These are phyloP conservation scores for Macquaria australasica DNA, from an alignment of 2,113 vertebrate genomes.

Conservation along the genomic window DNA sequence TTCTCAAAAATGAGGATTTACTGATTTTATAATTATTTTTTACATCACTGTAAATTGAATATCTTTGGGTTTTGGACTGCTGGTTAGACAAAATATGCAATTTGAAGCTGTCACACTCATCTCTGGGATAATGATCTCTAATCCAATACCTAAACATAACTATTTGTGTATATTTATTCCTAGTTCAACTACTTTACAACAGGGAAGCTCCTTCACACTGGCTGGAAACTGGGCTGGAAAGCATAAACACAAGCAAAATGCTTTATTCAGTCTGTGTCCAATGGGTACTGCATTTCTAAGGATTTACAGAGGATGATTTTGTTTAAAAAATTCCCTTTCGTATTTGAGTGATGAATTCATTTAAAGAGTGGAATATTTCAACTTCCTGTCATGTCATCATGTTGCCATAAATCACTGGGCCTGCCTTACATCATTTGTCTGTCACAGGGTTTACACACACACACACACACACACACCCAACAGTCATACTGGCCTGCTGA, in stretches of 20 bases:
- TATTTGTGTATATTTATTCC: not conserved
- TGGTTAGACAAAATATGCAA: not conserved
- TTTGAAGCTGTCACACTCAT: not conserved
- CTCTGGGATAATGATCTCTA: not conserved
- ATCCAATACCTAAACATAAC: not conserved
- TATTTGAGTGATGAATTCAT: constrained; percentile 10
- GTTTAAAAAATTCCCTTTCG: not conserved
- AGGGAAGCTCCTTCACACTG: not conserved
- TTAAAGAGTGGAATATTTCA: constrained; percentile 19
- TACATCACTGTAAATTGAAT: not conserved
- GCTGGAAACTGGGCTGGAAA: not conserved
- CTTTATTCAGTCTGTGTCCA: not conserved
- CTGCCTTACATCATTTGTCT: constrained; percentile 16
- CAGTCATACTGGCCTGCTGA: not conserved
- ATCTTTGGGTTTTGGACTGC: not conserved
- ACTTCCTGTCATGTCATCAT: constrained; percentile 37
- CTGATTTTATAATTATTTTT: not conserved
- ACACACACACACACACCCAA: constrained; percentile 5
- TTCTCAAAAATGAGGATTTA: not conserved
- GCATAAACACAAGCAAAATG: not conserved
- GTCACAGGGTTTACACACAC: not conserved
- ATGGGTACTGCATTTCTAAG: not conserved
- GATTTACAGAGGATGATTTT: not conserved
- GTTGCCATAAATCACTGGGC: constrained; percentile 9
- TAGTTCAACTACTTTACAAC: not conserved